phyloP scores from a whole-genome alignment of 1,140 invertebrate species.

The Pristionchus pacificus region DNA sequence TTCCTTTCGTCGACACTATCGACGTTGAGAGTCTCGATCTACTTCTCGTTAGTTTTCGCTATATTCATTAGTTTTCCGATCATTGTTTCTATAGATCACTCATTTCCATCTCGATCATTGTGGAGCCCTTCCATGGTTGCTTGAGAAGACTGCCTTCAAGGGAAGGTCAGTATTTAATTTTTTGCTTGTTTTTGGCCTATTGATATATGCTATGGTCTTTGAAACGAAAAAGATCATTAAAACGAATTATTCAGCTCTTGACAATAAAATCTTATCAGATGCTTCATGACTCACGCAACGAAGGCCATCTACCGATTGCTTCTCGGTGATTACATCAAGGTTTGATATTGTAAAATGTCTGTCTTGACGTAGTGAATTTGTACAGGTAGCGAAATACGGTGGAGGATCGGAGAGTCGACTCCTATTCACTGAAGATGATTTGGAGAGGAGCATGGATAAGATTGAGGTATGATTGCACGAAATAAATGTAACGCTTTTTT shows the following conservation, averaged over 20 bases:
- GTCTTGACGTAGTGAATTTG: too few relatives aligned
- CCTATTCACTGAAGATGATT: conserved; percentile 92
- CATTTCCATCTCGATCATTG: conserved; percentile 95
- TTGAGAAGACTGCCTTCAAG: conserved; percentile 93
- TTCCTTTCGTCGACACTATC: conserved; percentile 94
- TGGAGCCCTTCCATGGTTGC: conserved; percentile 94
- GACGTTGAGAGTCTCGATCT: conserved; percentile 96
- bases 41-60: conserved; percentile 69
- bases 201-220: too few relatives aligned
- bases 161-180: too few relatives aligned
- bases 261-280: too few relatives aligned
- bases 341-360: background rate
- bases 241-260: too few relatives aligned
- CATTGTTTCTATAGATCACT: conserved; percentile 57
- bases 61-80: conserved; percentile 20
- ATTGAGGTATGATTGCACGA: conserved; percentile 79
- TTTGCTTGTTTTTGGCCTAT: conserved; percentile 1
- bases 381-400: conserved; percentile 64
- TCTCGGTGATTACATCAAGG: conserved; percentile 97
- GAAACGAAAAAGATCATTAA: too few relatives aligned
- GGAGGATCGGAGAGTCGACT: conserved; percentile 14
- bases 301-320: conserved; percentile 99
- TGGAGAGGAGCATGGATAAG: conserved; percentile 95
- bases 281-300: conserved; percentile 99
- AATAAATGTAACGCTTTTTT: background rate